Conservation (phyloP, 1,140 invertebrate species). For the Goniozus legneri region DNA sequence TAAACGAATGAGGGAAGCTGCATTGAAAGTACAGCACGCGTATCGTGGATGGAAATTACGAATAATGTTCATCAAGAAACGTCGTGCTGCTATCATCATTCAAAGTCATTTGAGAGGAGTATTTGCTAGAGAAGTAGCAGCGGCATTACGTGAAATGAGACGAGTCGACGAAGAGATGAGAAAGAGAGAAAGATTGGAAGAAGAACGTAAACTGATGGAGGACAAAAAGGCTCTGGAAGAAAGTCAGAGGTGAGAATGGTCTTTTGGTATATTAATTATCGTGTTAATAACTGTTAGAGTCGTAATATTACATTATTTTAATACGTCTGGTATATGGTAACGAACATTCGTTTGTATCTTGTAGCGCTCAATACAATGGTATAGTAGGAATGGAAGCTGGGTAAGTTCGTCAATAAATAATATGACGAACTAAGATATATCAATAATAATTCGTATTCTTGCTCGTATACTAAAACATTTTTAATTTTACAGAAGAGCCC, state of each 20-base stretch:
- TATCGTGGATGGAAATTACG: constrained; percentile 84
- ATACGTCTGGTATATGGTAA: no score
- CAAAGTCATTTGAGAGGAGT: constrained; percentile 87
- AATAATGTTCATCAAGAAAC: constrained; percentile 76
- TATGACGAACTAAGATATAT: constrained; percentile 2
- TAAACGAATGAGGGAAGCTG: constrained; percentile 65
- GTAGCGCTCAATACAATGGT: constrained; percentile 55
- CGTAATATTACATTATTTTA: no score
- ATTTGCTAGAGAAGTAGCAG: constrained; percentile 82
- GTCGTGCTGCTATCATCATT: constrained; percentile 83
- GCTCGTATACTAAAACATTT: no score
- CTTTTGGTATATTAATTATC: constrained; percentile 18
- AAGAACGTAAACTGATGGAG: constrained; percentile 60
- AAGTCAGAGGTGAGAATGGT: constrained; percentile 57
- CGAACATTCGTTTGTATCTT: constrained; percentile 38
- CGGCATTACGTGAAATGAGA: constrained; percentile 82
- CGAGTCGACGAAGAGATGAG: constrained; percentile 89
- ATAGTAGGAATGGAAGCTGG: constrained; percentile 55
- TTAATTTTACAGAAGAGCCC: constrained; percentile 61
- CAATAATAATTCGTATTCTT: background rate
- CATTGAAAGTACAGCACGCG: constrained; percentile 77
- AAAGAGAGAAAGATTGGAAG: constrained; percentile 70
- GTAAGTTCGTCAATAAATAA: constrained; percentile 43
- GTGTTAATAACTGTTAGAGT: constrained; percentile 4
- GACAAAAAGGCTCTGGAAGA: constrained; percentile 54